These are phyloP conservation scores for Tubulanus polymorphus DNA, from an alignment of 2,888 invertebrate species.

Conservation along the genomic window DNA sequence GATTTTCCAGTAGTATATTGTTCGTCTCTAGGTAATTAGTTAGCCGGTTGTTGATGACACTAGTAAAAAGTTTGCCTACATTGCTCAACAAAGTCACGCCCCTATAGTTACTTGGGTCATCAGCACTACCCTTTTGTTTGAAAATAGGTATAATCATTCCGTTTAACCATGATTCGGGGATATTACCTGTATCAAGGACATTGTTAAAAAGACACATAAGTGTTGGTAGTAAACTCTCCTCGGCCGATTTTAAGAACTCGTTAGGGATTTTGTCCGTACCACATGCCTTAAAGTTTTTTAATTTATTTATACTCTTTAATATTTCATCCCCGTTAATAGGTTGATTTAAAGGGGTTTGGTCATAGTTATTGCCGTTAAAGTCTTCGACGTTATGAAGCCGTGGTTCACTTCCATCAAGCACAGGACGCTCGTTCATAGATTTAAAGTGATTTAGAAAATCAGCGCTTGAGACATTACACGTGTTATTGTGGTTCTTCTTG, in stretches of 20 bases:
- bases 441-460: too few species aligned
- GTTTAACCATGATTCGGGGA: slow-evolving; percentile 13
- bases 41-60: slow-evolving; percentile 17
- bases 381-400: too few species aligned
- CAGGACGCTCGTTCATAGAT: too few species aligned
- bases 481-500: too few species aligned
- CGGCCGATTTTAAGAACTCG: slow-evolving; percentile 13
- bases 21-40: slow-evolving; percentile 9
- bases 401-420: too few species aligned
- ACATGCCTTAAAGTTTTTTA: too few species aligned
- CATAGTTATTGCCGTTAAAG: too few species aligned
- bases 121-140: slow-evolving; percentile 14
- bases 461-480: too few species aligned
- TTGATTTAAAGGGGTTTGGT: too few species aligned
- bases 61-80: slow-evolving; percentile 17
- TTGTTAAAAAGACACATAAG: slow-evolving; percentile 12
- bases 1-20: slow-evolving; percentile 15
- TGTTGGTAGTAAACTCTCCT: slow-evolving; percentile 5
- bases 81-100: slow-evolving; percentile 16
- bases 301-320: too few species aligned
- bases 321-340: too few species aligned
- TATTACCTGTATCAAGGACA: slow-evolving; percentile 7
- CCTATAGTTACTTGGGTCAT: slow-evolving; percentile 16
- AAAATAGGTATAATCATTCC: slow-evolving; percentile 12
- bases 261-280: too few species aligned